Evolutionary conservation across 2,113 vertebrate species (phyloP).

Genomic region (Apistogramma diplotaenia): DNA sequence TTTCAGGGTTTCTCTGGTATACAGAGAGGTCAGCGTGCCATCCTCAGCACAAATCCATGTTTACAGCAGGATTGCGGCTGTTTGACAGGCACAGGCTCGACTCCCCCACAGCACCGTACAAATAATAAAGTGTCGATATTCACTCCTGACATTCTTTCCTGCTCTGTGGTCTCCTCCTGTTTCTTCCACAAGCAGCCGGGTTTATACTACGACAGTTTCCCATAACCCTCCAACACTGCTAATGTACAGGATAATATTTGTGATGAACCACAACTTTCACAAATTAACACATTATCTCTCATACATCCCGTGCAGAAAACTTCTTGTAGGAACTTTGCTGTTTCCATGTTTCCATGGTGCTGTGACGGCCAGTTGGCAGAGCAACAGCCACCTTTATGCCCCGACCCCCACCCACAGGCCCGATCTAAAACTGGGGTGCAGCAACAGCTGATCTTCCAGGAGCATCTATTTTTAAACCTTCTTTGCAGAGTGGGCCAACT

Average conservation of each 20-base stretch:
- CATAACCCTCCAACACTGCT: background rate
- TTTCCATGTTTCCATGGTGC: background rate
- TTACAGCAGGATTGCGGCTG: constrained; percentile 11
- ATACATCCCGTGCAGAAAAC: background rate
- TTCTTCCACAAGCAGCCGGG: background rate
- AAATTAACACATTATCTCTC: too few species aligned
- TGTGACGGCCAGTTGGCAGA: constrained; percentile 3
- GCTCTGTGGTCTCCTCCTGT: constrained; percentile 27
- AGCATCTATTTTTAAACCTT: constrained; percentile 77
- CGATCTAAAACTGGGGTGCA: constrained; percentile 48
- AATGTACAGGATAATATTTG: background rate
- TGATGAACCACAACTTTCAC: background rate
- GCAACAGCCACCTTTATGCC: background rate
- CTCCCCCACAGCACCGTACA: background rate
- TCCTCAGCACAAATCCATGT: constrained; percentile 4
- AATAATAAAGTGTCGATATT: background rate
- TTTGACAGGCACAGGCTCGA: constrained; percentile 11
- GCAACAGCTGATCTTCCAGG: constrained; percentile 76
- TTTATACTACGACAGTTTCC: background rate
- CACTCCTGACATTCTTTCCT: constrained; percentile 19
- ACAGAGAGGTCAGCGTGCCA: background rate
- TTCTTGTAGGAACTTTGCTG: background rate
- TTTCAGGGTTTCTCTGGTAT: background rate
- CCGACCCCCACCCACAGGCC: constrained; percentile 32
- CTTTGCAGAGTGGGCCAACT: constrained; percentile 67